Evolutionary conservation across 2,888 invertebrate genomes (phyloP).

Genomic region (Amphipoea oculea): DNA sequence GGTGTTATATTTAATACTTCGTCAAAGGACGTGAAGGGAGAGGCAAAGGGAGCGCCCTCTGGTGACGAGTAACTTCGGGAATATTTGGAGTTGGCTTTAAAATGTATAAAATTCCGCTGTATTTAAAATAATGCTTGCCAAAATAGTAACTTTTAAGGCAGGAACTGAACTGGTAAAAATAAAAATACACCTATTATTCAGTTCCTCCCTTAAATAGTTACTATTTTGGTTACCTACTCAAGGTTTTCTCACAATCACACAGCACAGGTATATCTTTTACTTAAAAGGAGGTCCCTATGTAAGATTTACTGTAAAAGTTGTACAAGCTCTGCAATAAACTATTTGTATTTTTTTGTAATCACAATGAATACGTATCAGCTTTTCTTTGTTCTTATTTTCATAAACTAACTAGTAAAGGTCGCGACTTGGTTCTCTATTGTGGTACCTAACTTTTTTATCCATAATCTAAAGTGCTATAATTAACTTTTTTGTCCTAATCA

Average conservation of each 20-base stretch:
- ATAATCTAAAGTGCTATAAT: too few relatives aligned
- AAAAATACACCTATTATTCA: background rate
- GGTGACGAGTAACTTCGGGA: background rate
- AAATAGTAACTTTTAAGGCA: too few relatives aligned
- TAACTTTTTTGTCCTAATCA: too few relatives aligned
- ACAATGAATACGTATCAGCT: background rate
- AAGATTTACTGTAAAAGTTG: too few relatives aligned
- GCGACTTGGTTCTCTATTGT: background rate
- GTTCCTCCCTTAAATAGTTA: background rate
- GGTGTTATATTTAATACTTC: slow-evolving; percentile 39
- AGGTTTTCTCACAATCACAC: background rate
- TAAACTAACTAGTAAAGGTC: too few relatives aligned
- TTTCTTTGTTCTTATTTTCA: background rate
- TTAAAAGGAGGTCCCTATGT: too few relatives aligned
- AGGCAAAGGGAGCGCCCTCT: background rate
- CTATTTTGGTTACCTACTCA: background rate
- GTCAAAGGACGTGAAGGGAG: background rate
- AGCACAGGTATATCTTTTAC: too few relatives aligned
- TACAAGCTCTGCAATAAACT: too few relatives aligned
- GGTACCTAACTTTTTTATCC: too few relatives aligned
- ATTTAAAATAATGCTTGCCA: background rate
- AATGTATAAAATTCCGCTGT: background rate
- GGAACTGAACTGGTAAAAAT: too few relatives aligned
- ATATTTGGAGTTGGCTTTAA: background rate
- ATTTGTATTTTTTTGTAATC: too few relatives aligned